These are phyloP conservation scores for Chrysolina americana DNA, from an alignment of 2,888 invertebrate species.

Conservation along the genomic window DNA sequence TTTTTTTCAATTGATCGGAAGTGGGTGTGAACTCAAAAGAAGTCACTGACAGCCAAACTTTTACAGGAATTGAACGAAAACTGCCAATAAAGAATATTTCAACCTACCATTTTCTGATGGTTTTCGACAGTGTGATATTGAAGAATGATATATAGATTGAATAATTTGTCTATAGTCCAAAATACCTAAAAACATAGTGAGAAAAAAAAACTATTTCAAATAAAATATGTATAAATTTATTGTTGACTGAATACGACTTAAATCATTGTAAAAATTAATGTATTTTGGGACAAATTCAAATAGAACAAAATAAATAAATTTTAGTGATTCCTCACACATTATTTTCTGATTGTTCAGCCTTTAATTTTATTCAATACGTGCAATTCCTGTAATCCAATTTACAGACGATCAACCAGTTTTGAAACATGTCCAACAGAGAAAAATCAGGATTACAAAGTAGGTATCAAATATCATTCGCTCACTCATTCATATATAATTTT, in stretches of 20 bases:
- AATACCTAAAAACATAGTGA: not conserved
- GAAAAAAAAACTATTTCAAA: not conserved
- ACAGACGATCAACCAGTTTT: not conserved
- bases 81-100: not conserved
- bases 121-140: too few relatives aligned
- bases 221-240: not conserved
- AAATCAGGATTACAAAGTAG: conserved; percentile 57
- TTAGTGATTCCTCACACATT: not conserved
- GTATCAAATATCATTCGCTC: conserved; percentile 56
- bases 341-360: not conserved
- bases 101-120: not conserved
- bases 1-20: not conserved
- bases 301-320: not conserved
- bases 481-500: conserved; percentile 59
- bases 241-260: too few relatives aligned
- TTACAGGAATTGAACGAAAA: not conserved
- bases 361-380: not conserved
- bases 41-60: conserved; percentile 5
- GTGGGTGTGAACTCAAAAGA: not conserved
- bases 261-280: not conserved
- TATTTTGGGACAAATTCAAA: not conserved
- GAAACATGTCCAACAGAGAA: conserved; percentile 57
- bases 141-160: too few relatives aligned
- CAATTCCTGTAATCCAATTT: not conserved
- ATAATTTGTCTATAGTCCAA: too few relatives aligned